Percentiles rank a stretch among this genome's conserved stretches.
phyloP scores from a whole-genome alignment of 1,140 invertebrate species.

The Sitodiplosis mosellana region DNA sequence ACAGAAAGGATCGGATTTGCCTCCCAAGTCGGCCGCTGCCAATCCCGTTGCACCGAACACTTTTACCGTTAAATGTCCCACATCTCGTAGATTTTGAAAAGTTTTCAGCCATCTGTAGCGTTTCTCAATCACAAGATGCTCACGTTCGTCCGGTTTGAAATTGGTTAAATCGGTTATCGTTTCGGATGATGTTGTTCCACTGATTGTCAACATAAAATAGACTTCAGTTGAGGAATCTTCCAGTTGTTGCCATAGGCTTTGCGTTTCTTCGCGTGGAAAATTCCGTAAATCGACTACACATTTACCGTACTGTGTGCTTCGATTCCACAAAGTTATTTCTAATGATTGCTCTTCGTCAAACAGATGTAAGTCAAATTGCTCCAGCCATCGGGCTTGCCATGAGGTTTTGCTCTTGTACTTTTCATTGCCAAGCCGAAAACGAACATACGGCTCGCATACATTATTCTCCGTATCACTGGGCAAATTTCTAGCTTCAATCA shows the following conservation, averaged over 20 bases:
- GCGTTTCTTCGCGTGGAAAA: conserved; percentile 78
- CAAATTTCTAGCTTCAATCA: conserved; percentile 87
- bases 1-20: conserved; percentile 94
- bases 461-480: conserved; percentile 70
- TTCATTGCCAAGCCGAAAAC: conserved; percentile 93
- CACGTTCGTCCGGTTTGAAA: conserved; percentile 60
- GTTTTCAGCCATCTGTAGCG: conserved; percentile 62
- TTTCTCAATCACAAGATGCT: conserved; percentile 39
- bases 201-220: conserved; percentile 81
- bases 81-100: conserved; percentile 60
- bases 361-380: conserved; percentile 93
- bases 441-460: conserved; percentile 85
- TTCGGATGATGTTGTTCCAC: conserved; percentile 79
- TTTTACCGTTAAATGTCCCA: conserved; percentile 77
- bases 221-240: conserved; percentile 80
- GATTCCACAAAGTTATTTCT: conserved; percentile 21
- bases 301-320: conserved; percentile 31
- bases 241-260: conserved; percentile 69
- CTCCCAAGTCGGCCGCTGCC: conserved; percentile 77
- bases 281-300: conserved; percentile 69
- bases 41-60: conserved; percentile 78
- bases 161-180: conserved; percentile 77
- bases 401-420: conserved; percentile 95
- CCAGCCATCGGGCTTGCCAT: conserved; percentile 78
- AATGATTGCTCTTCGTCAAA: conserved; percentile 49